Percentiles rank a stretch among this genome's conserved stretches.
phyloP scores from a whole-genome alignment of 2,888 invertebrate genomes.

The Phragmatobia fuliginosa region DNA sequence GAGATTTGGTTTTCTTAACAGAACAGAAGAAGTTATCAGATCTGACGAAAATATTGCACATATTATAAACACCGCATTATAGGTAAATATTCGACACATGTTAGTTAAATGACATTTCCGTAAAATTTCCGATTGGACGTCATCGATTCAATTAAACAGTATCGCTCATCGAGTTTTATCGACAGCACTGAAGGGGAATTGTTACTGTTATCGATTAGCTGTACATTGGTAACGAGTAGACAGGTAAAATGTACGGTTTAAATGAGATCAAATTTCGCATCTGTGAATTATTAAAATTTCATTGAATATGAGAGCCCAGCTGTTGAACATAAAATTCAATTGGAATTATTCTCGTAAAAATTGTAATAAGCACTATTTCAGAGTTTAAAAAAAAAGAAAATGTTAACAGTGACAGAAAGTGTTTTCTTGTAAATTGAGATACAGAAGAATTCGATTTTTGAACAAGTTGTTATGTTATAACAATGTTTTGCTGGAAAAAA shows the following conservation, averaged over 20 bases:
- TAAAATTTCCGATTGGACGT: conserved; percentile 30
- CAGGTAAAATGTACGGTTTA: background rate
- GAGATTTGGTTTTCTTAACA: background rate
- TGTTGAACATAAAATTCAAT: background rate
- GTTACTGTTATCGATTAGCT: background rate
- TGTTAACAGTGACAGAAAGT: background rate
- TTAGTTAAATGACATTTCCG: conserved; percentile 40
- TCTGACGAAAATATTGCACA: background rate
- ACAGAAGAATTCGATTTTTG: no score
- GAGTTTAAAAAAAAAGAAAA: background rate
- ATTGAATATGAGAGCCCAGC: no score
- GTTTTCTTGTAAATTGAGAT: no score
- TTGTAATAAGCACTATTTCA: background rate
- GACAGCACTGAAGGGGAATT: background rate
- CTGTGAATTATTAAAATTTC: background rate
- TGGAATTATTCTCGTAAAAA: background rate
- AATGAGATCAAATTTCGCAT: background rate
- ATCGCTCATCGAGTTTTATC: conserved; percentile 8
- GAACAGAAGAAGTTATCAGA: background rate
- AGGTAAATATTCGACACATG: conserved; percentile 23
- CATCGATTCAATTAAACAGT: conserved; percentile 39
- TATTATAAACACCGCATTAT: background rate
- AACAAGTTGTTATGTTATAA: no score
- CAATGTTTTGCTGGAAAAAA: no score
- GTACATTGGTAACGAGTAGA: background rate